Evolutionary conservation across 2,113 vertebrate genomes (phyloP).

Genomic region (Erythrolamprus reginae): DNA sequence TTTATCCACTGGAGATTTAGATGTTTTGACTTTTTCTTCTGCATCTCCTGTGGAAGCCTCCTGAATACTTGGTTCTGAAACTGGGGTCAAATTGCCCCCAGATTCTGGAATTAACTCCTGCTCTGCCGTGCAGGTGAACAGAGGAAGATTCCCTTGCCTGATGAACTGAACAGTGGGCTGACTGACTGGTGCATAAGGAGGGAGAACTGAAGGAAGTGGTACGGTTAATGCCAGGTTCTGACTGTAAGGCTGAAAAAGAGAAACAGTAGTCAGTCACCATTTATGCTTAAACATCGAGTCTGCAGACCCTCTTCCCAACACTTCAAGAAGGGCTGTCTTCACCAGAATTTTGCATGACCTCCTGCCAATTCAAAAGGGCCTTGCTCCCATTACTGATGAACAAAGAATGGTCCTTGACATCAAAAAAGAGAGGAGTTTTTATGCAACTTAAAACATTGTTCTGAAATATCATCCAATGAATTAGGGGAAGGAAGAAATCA

Average conservation of each 20-base stretch:
- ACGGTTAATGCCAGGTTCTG: slow-evolving; percentile 52
- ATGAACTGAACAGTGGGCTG: slow-evolving; percentile 67
- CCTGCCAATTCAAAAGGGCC: not conserved
- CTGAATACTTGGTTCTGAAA: slow-evolving; percentile 59
- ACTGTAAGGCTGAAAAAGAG: slow-evolving; percentile 58
- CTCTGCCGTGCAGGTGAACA: slow-evolving; percentile 27
- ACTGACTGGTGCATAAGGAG: slow-evolving; percentile 52
- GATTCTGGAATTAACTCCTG: slow-evolving; percentile 60
- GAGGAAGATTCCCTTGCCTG: slow-evolving; percentile 68
- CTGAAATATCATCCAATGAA: not conserved
- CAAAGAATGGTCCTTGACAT: not conserved
- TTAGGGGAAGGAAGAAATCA: slow-evolving; percentile 16
- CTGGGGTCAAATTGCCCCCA: slow-evolving; percentile 22
- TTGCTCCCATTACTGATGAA: not conserved
- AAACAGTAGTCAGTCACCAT: accelerated
- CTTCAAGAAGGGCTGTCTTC: not conserved
- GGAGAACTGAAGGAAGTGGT: slow-evolving; percentile 56
- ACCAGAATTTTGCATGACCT: not conserved
- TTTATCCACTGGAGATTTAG: slow-evolving; percentile 60
- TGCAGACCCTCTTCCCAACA: not conserved
- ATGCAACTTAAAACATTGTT: not conserved
- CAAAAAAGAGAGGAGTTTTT: not conserved
- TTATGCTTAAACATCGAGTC: not conserved
- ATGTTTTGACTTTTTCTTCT: slow-evolving; percentile 30
- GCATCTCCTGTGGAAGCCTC: slow-evolving; percentile 36